Evolutionary conservation across 2,888 invertebrate genomes (phyloP).

Genomic region (Xylocampa areola): DNA sequence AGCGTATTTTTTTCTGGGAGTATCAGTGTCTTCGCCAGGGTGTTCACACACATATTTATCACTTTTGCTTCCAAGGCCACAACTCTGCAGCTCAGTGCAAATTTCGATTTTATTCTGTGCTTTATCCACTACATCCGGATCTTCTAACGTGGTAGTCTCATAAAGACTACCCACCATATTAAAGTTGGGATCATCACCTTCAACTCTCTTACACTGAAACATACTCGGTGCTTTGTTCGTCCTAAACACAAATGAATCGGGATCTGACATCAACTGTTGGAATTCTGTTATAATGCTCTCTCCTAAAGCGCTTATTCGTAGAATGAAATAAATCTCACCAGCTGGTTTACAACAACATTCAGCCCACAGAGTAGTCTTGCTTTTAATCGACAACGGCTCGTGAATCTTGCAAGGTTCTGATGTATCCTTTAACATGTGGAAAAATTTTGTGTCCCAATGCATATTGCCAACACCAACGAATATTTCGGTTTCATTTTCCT

Average conservation of each 20-base stretch:
- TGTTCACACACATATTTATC: constrained; percentile 66
- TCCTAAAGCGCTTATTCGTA: constrained; percentile 87
- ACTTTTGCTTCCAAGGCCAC: constrained; percentile 63
- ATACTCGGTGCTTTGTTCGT: constrained; percentile 84
- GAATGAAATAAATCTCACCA: constrained; percentile 83
- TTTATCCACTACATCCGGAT: constrained; percentile 72
- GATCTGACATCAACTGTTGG: constrained; percentile 80
- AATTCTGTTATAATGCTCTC: constrained; percentile 83
- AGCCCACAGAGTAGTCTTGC: constrained; percentile 66
- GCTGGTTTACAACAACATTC: constrained; percentile 79
- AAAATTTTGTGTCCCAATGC: constrained; percentile 85
- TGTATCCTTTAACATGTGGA: constrained; percentile 83
- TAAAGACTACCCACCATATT: constrained; percentile 83
- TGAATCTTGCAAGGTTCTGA: constrained; percentile 73
- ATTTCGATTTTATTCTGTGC: constrained; percentile 78
- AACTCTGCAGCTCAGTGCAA: constrained; percentile 82
- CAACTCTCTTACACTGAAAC: constrained; percentile 80
- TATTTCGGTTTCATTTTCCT: constrained; percentile 68
- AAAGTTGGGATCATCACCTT: constrained; percentile 83
- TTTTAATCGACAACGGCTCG: constrained; percentile 78
- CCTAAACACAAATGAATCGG: constrained; percentile 81
- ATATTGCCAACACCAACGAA: constrained; percentile 83
- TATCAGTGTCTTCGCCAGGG: constrained; percentile 41
- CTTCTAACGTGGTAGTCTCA: constrained; percentile 83
- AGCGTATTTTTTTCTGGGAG: constrained; percentile 70